Conservation (phyloP, 2,113 vertebrate genomes). For the Gadus chalcogrammus region DNA sequence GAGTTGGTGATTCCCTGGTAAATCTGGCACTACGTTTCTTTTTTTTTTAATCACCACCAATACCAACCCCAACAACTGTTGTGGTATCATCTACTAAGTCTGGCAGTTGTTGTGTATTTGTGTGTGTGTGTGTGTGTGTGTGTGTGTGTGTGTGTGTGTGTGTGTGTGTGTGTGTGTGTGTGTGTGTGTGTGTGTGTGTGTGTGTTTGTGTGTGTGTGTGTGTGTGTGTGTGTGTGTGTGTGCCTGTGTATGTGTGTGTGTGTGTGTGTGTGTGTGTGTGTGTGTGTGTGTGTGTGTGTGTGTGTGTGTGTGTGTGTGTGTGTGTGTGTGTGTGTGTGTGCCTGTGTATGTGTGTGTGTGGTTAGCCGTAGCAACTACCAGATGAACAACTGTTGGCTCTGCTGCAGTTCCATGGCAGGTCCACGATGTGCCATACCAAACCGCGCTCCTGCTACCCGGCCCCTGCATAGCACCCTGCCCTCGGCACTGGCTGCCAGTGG, state of each 20-base stretch:
- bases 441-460: background rate
- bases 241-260: no score
- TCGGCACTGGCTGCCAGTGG: background rate
- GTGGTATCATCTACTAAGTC: slow-evolving; percentile 34
- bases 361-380: slow-evolving; percentile 19
- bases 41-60: background rate
- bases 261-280: background rate
- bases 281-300: slow-evolving; percentile 25
- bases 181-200: background rate
- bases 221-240: slow-evolving; percentile 9
- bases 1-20: slow-evolving; percentile 25
- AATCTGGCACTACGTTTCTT: slow-evolving; percentile 38
- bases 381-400: slow-evolving; percentile 43
- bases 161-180: slow-evolving; percentile 14
- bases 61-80: slow-evolving; percentile 55
- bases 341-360: slow-evolving; percentile 5
- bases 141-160: no score
- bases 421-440: slow-evolving; percentile 11
- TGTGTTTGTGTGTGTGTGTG: no score
- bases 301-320: no score
- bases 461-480: background rate
- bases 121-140: no score
- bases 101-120: no score
- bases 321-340: no score
- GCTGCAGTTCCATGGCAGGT: slow-evolving; percentile 5